A percentile compares a stretch with the other conserved stretches of the same genome.
phyloP scores from a whole-genome alignment of 2,888 invertebrate species.

The Epinotia brunnichana region DNA sequence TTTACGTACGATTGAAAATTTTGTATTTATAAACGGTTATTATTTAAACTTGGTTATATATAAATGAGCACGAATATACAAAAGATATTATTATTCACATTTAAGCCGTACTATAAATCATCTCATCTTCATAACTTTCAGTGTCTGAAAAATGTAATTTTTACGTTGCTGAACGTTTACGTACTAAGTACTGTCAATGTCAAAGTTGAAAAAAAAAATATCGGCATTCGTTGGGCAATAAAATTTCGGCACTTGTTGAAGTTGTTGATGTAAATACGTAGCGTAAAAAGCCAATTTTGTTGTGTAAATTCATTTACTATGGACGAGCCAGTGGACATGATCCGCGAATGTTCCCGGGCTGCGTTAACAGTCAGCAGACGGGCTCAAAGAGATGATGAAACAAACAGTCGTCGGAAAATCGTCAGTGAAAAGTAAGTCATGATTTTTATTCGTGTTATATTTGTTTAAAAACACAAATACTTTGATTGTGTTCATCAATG shows the following conservation, averaged over 20 bases:
- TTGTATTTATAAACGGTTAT: no score
- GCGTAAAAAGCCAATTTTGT: background rate
- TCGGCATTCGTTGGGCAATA: background rate
- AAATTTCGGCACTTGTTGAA: no score
- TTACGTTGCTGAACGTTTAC: background rate
- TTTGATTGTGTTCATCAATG: no score
- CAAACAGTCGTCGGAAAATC: slow-evolving; percentile 60
- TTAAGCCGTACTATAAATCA: no score
- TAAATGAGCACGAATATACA: no score
- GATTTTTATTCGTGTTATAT: background rate
- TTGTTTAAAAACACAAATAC: background rate
- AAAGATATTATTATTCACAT: no score
- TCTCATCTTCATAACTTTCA: no score
- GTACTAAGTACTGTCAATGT: background rate
- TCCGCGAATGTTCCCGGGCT: slow-evolving; percentile 64
- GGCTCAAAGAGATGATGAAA: slow-evolving; percentile 62
- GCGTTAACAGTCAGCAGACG: slow-evolving; percentile 60
- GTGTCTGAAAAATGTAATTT: background rate
- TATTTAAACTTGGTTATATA: no score
- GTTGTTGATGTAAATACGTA: background rate
- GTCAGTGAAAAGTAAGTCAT: slow-evolving; percentile 53
- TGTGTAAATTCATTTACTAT: slow-evolving; percentile 13
- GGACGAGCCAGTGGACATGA: slow-evolving; percentile 50
- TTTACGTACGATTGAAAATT: no score
- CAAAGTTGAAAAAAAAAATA: background rate